Evolutionary conservation across 2,888 invertebrate species (phyloP), one percentile per base, ranked within the genome.

Genomic region (Stenichneumon culpator): DNA sequence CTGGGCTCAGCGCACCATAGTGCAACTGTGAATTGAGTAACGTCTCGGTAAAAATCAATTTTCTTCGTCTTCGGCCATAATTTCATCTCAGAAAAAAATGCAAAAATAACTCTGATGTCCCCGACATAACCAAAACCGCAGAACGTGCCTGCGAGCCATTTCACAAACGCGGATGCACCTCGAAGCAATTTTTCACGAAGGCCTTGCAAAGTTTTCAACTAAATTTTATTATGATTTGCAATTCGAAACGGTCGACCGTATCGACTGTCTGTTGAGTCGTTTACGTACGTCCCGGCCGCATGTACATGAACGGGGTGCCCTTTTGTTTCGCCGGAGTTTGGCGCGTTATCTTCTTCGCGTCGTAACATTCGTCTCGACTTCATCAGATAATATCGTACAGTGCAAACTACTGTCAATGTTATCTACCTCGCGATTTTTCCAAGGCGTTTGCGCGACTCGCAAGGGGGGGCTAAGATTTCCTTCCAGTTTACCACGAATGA

Each of bases 351-450:
- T 67, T 25, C 28, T 25, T 44, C 9, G 28, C 36, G 44, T 73
- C 67, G 47, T 75, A 75, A 67, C 65, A 79, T 72, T 50, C 22
- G 47, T 75, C 69, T 5, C 32, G 74, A 81, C 78, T 81, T 82
- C 25, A 47, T 54, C 44, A 60, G 79, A 85, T 84, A 70, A 70
- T 57, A 79, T 75, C 79, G 36, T 32, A 19, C 50, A 19, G 79
- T 67, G 36, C 70, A 79, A 74, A 63, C 39, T 75, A 22, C 22
- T 19, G 75, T 32, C 69, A 65, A 44, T 52, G 57, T 82, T 82
- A 79, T 82, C 79, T 54, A 2, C 28, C 14, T 54, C 57, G 57
- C 67, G 65, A 67, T 72, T 67, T 67, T 70, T 70, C 52, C 39
- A 14, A 32, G 47, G 50, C 44, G 36, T 67, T 57, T 14, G 36